Conservation (phyloP, 23 tunicate species). For the Aplidium turbinatum region DNA sequence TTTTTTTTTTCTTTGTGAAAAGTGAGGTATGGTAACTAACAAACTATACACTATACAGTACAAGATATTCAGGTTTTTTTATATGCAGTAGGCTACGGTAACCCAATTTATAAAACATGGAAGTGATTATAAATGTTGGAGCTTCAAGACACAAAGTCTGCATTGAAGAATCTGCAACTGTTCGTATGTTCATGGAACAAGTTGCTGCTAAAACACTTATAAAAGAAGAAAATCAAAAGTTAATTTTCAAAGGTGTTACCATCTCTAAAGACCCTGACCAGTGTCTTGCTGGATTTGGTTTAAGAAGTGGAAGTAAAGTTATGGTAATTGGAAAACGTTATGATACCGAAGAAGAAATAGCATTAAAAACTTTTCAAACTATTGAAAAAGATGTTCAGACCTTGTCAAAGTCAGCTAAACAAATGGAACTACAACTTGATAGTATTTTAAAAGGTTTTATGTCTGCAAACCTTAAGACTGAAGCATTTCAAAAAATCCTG, state of each 20-base stretch:
- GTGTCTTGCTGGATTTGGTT: slow-evolving; percentile 24
- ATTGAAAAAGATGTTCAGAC: slow-evolving; percentile 28
- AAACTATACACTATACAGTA: too few species aligned
- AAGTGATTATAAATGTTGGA: slow-evolving; percentile 37
- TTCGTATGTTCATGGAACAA: slow-evolving; percentile 29
- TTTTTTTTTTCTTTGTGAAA: too few species aligned
- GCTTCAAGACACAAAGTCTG: slow-evolving; percentile 28
- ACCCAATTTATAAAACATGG: slow-evolving; percentile 30
- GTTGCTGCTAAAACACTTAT: slow-evolving; percentile 35
- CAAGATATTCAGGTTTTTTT: too few species aligned
- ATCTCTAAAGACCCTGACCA: slow-evolving; percentile 52
- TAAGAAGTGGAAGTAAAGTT: slow-evolving; percentile 37
- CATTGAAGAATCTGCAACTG: slow-evolving; percentile 6
- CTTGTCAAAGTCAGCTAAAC: neutral
- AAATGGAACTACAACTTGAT: slow-evolving; percentile 22
- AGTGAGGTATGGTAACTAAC: too few species aligned
- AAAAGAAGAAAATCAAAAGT: slow-evolving; percentile 41
- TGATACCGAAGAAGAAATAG: slow-evolving; percentile 52
- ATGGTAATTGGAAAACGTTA: slow-evolving; percentile 69
- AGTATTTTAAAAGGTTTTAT: slow-evolving; percentile 54
- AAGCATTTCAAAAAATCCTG: slow-evolving; percentile 34
- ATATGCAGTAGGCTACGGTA: too few species aligned
- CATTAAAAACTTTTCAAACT: slow-evolving; percentile 29
- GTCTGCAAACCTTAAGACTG: slow-evolving; percentile 4
- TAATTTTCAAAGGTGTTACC: slow-evolving; percentile 54